Base-by-base conservation (phyloP, 2,113 vertebrate genomes). In the Mesembrinibis cayennensis region DNA sequence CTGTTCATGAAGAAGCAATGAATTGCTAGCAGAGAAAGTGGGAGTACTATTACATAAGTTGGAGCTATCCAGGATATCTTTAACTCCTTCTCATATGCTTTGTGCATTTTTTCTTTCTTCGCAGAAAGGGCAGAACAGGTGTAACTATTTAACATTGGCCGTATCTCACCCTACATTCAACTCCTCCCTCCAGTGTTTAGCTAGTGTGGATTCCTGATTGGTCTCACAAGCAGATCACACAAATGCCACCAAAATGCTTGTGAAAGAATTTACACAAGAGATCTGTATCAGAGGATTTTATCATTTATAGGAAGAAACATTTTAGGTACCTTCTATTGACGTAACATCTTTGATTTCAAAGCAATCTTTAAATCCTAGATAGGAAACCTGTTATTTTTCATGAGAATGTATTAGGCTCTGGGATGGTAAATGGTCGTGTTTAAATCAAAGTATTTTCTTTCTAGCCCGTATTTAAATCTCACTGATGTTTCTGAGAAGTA, bases 1-100 rank as follows among this genome's bases (percentile, higher is more conserved):
- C 96, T 97, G 86, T 96, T 97, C 92, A 97, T 97, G 94, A 93
- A 97, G 83, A 92, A 94, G 96, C 67, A 96, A 87, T 97, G 95
- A 95, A 97, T 97, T 91, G 92, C 94, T 94, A 77, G 93, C 92
- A 96, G 93, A 91, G 94, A 88, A 96, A 73, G 96, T 97, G 94
- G 95, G 97, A 95, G 96, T 97, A 38, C 88, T 91, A 76, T 97
- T 97, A 92, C 69, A 67, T 90, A 90, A 97, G 77, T 50, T 73
- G 66, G n/a, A 69, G 66, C 80, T 96, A 90, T 95, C 89, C 76
- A 90, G 83, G 69, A 96, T 95, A 94, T 93, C 89, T 93, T 95
- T 93, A 93, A 93, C 83, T 80, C 18, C 0, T 67, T 95, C 81
- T 96, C 87, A 66, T 70, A 65, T 63, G 71, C 66, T 82, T 65